Base-by-base conservation (phyloP, 2,113 vertebrate genomes). In the Trochalopteron elliotii region DNA sequence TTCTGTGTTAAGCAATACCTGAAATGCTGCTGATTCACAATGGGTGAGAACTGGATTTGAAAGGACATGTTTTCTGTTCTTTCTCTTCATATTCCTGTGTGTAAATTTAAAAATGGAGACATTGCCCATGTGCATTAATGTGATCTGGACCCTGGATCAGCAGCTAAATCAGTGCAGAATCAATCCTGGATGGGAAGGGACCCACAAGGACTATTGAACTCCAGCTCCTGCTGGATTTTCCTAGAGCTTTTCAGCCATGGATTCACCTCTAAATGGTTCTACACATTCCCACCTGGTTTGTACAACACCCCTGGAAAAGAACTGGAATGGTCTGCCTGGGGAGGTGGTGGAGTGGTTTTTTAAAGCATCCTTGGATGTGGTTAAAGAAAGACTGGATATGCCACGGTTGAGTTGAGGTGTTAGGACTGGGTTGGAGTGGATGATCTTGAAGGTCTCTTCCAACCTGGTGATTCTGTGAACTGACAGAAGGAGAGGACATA, bases 101-200 rank as follows among this genome's bases (percentile, higher is more conserved):
- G 9, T 27, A 8, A 5, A 49, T 70, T 78, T 30, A 15, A 71
- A 52, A 57, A 57, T 9, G 7, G 19, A 80, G 18, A 23, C 25
- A 35, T 30, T 1, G 27, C 8, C 52, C 47, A 10, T 0, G 7
- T 30, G 60, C 85, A 52, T 33, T 28, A 83, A 20, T 0, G 0
- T 4, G 22, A 8, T 25, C n/a, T 60, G 37, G 23, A 57, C 37
- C 30, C n/a, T 4, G 16, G 42, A 39, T 20, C 2, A 42, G 19
- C n/a, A 69, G 40, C 40, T 76, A 5, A 30, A 47, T 4, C 37
- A 31, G 31, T 1, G 37, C 44, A 86, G 63, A 18, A 44, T 13
- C 27, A 33, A 30, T 28, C 28, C 56, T 17, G 24, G 39, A 44
- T 2, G 30, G 47, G 74, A 20, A 39, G 18, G 19, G 9, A 28